Percentiles rank a stretch among this genome's conserved stretches.
These are phyloP conservation scores for Cryptosula pallasiana DNA, from an alignment of 2,888 invertebrate species.

Conservation along the genomic window DNA sequence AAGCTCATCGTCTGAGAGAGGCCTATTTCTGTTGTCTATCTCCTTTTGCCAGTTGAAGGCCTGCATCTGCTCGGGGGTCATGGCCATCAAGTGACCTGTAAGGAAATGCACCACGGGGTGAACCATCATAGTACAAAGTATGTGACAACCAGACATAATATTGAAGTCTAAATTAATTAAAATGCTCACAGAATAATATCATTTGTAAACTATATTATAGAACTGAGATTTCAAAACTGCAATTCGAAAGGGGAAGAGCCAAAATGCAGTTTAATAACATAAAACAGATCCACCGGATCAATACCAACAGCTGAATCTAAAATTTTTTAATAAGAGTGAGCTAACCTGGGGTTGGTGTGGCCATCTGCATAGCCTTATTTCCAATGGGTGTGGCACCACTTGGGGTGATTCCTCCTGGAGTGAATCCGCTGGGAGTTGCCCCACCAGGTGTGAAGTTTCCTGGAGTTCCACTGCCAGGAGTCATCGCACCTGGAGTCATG, in stretches of 20 bases:
- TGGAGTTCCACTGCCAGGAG: slow-evolving; percentile 61
- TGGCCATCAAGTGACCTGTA: slow-evolving; percentile 82
- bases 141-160: too few relatives aligned
- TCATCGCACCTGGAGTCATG: slow-evolving; percentile 56
- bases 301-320: too few relatives aligned
- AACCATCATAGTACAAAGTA: too few relatives aligned
- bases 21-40: slow-evolving; percentile 95
- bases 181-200: too few relatives aligned
- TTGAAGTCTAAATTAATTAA: too few relatives aligned
- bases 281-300: too few relatives aligned
- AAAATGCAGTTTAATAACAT: too few relatives aligned
- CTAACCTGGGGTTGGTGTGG: slow-evolving; percentile 84
- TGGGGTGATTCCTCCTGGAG: slow-evolving; percentile 52
- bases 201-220: not conserved
- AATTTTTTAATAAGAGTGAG: too few relatives aligned
- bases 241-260: too few relatives aligned
- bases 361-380: slow-evolving; percentile 95
- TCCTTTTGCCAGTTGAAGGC: slow-evolving; percentile 97
- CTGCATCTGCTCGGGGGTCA: slow-evolving; percentile 98
- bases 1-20: slow-evolving; percentile 91
- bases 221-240: too few relatives aligned
- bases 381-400: slow-evolving; percentile 54
- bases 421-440: slow-evolving; percentile 34
- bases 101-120: too few relatives aligned
- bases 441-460: slow-evolving; percentile 30